Conservation (phyloP, 1,140 invertebrate species). For the Manduca sexta region DNA sequence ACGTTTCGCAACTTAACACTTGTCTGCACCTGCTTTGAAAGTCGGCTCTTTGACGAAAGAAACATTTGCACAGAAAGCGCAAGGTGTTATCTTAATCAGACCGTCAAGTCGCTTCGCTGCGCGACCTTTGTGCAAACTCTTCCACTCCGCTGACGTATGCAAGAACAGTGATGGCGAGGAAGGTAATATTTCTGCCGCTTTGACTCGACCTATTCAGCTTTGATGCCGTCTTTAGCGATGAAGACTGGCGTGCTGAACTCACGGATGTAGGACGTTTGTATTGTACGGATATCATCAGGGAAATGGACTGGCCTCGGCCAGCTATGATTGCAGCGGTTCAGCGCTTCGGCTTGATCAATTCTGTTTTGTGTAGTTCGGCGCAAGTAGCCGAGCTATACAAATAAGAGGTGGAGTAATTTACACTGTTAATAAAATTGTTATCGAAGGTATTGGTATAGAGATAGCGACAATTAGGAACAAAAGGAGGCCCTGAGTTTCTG, state of each 20-base stretch:
- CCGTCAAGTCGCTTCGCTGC: slow-evolving; percentile 24
- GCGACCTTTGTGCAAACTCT: slow-evolving; percentile 29
- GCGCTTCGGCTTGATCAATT: no score
- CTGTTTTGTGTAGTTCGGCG: no score
- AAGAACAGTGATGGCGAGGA: slow-evolving; percentile 13
- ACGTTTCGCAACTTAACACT: slow-evolving; percentile 34
- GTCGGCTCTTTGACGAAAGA: slow-evolving; percentile 18
- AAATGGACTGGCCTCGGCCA: no score
- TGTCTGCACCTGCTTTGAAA: slow-evolving; percentile 22
- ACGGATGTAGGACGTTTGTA: neutral
- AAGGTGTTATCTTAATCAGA: slow-evolving; percentile 47
- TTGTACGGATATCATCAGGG: no score
- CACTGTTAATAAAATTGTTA: no score
- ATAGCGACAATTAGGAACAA: no score
- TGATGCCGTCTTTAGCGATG: neutral
- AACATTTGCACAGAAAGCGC: slow-evolving; percentile 17
- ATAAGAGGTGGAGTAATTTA: no score
- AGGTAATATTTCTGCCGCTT: slow-evolving; percentile 40
- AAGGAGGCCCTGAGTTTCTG: no score
- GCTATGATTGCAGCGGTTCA: no score
- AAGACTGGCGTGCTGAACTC: no score
- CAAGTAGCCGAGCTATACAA: no score
- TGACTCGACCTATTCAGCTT: slow-evolving; percentile 12
- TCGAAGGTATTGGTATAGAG: no score
- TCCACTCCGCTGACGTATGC: slow-evolving; percentile 34